These are phyloP conservation scores for Xiphydria camelus DNA, from an alignment of 2,888 invertebrate genomes.

Conservation along the genomic window DNA sequence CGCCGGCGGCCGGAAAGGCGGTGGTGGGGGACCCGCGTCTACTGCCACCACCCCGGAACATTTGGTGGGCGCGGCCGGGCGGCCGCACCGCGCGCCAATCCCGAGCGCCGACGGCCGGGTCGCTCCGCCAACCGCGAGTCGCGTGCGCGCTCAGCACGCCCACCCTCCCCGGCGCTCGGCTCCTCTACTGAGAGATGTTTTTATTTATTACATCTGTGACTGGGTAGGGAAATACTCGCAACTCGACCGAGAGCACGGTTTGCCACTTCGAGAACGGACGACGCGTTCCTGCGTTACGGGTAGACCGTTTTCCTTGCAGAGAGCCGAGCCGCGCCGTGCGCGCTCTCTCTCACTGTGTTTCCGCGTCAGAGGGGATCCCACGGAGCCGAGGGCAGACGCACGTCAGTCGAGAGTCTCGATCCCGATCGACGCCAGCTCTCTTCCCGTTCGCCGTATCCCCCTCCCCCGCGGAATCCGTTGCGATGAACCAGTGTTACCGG, in stretches of 20 bases:
- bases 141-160: slow-evolving; percentile 45
- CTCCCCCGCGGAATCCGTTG: no score
- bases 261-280: slow-evolving; percentile 55
- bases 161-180: slow-evolving; percentile 50
- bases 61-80: slow-evolving; percentile 27
- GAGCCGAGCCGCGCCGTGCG: slow-evolving; percentile 24
- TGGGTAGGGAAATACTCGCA: slow-evolving; percentile 58
- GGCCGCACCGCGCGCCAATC: slow-evolving; percentile 9
- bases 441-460: slow-evolving; percentile 14
- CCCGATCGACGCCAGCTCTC: slow-evolving; percentile 15
- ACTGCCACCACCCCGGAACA: slow-evolving; percentile 25
- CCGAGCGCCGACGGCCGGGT: slow-evolving; percentile 27
- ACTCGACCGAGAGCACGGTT: slow-evolving; percentile 55
- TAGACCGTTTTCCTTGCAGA: slow-evolving; percentile 53
- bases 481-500: slow-evolving; percentile 25
- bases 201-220: slow-evolving; percentile 59
- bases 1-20: slow-evolving; percentile 36
- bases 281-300: slow-evolving; percentile 47
- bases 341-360: slow-evolving; percentile 31
- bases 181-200: slow-evolving; percentile 56
- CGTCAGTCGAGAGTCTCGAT: slow-evolving; percentile 9
- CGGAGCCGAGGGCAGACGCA: background rate
- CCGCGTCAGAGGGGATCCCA: slow-evolving; percentile 21
- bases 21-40: slow-evolving; percentile 34
- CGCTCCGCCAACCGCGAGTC: slow-evolving; percentile 39